A percentile compares a stretch with the other conserved stretches of the same genome.
phyloP scores from a whole-genome alignment of 2,888 invertebrate genomes.

The Hyposoter dolosus region DNA sequence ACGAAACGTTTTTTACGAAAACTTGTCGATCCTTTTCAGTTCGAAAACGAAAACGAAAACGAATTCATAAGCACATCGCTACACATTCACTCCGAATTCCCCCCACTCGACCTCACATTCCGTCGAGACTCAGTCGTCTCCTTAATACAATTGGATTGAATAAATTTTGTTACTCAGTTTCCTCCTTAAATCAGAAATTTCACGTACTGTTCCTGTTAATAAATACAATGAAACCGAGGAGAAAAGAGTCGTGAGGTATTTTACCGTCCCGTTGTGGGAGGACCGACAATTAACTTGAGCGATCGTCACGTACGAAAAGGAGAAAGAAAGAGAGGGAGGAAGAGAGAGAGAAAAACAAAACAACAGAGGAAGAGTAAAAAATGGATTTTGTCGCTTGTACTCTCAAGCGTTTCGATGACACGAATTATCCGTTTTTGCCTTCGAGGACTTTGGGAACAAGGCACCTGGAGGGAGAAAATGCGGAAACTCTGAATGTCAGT shows the following conservation, averaged over 20 bases:
- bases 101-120: too few relatives aligned
- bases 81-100: too few relatives aligned
- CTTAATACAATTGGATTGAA: too few relatives aligned
- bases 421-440: conserved; percentile 13
- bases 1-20: too few relatives aligned
- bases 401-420: conserved; percentile 1
- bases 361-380: neutral
- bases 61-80: too few relatives aligned
- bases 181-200: too few relatives aligned
- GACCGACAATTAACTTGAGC: neutral
- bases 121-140: too few relatives aligned
- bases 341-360: neutral
- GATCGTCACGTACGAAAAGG: neutral
- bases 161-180: too few relatives aligned
- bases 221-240: neutral
- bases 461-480: conserved; percentile 18
- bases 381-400: neutral
- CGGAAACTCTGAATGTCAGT: conserved; percentile 24
- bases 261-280: neutral
- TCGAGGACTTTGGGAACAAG: neutral
- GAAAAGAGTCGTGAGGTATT: neutral
- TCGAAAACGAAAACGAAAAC: too few relatives aligned
- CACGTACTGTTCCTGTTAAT: neutral
- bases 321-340: neutral
- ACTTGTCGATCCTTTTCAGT: too few relatives aligned